A percentile compares a stretch with the other conserved stretches of the same genome.
Conservation (phyloP, 1,140 invertebrate genomes). For the Cydia pomonella region DNA sequence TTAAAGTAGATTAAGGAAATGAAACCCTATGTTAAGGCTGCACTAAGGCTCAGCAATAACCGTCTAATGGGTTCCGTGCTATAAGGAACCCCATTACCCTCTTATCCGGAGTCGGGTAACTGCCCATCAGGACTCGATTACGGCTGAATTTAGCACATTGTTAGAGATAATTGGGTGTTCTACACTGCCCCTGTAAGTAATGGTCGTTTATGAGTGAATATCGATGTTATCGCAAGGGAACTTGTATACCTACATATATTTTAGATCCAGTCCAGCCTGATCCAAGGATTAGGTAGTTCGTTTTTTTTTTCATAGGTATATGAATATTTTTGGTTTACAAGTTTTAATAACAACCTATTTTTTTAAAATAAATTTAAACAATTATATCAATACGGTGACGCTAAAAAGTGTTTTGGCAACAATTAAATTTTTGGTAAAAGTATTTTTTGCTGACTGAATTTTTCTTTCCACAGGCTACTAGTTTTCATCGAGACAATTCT, state of each 20-base stretch:
- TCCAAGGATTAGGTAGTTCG: too few relatives aligned
- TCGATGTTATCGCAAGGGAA: not conserved
- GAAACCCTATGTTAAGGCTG: not conserved
- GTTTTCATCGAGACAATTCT: too few relatives aligned
- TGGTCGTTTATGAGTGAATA: not conserved
- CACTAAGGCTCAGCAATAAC: not conserved
- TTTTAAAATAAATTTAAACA: too few relatives aligned
- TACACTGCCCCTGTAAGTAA: not conserved
- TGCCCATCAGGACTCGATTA: slow-evolving; percentile 9
- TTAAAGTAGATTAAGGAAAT: not conserved
- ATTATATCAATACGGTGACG: too few relatives aligned
- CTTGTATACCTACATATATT: not conserved
- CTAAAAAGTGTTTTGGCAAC: too few relatives aligned
- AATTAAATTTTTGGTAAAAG: too few relatives aligned
- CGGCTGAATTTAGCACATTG: not conserved
- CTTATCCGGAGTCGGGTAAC: slow-evolving; percentile 2
- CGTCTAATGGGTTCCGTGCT: not conserved
- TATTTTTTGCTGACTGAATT: too few relatives aligned
- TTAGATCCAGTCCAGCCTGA: too few relatives aligned
- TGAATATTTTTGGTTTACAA: too few relatives aligned
- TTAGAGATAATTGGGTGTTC: not conserved
- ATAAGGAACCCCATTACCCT: slow-evolving; percentile 10
- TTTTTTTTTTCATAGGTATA: too few relatives aligned
- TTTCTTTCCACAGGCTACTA: too few relatives aligned
- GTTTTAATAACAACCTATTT: too few relatives aligned